Base-by-base conservation (phyloP, 1,140 invertebrate species). In the Drusus annulatus region DNA sequence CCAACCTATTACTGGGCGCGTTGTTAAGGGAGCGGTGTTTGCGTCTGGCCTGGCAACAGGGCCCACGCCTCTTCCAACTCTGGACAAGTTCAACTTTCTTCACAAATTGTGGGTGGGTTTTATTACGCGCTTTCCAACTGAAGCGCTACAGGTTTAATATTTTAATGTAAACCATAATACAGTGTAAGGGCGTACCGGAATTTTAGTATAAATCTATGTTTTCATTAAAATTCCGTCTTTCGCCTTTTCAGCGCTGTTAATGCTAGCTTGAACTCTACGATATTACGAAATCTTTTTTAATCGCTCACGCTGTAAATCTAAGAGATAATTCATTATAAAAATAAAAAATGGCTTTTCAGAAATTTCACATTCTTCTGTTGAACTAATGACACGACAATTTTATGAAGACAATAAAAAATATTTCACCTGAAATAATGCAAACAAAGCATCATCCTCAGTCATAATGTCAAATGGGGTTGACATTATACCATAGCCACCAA, bases 51-150 rank as follows among this genome's bases (percentile, higher is more conserved):
- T 60, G 76, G 80, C 63, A 68, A 74, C 75, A 36, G 23, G 75
- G 63, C 54, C 80, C 85, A 84, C 84, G 81, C 85, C 84, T 84
- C 87, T 85, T 84, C 76, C 78, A 50, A 85, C 86, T 84, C 86
- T 89, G 88, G 89, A 90, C 78, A 79, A 79, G 51, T 79, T 79
- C 65, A 78, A 78, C 80, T 81, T 81, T 78, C 65, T 71, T 63
- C 74, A 78, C 54, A 82, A 82, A 82, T 80, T 82, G 81, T 79
- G 81, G 78, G 74, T 78, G 73, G 80, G 80, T 78, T 81, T 78
- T 81, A 77, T 81, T 81, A 73, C 76, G 54, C 78, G 74, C 74
- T 74, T 78, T 80, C 81, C 77, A 80, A 80, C 75, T 77, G 56
- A 78, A 71, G 63, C 68, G 76, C 76, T 80, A 80, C 81, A 78